Conservation (phyloP, 2,888 invertebrate species). For the Fragum sueziense region DNA sequence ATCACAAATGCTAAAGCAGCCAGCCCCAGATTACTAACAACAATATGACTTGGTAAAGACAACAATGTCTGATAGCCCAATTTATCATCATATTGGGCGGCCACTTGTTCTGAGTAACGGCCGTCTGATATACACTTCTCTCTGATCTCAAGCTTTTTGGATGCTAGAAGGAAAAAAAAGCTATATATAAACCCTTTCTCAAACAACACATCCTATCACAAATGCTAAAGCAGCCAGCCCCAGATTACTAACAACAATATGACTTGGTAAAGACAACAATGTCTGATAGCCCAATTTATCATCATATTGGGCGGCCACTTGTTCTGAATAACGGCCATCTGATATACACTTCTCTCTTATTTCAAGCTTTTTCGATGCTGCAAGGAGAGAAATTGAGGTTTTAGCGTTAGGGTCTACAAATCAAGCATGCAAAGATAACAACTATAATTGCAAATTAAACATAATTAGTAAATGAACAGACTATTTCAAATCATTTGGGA, state of each 20-base stretch:
- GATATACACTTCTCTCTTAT: constrained; percentile 35
- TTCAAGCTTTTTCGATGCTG: constrained; percentile 18
- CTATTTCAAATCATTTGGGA: too few species aligned
- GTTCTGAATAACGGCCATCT: constrained; percentile 18
- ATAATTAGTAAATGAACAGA: too few species aligned
- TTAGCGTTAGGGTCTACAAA: too few species aligned
- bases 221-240: constrained; percentile 33
- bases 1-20: constrained; percentile 36
- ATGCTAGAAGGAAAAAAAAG: too few species aligned
- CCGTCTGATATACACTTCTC: constrained; percentile 30
- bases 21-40: constrained; percentile 38
- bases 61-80: neutral
- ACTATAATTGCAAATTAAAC: too few species aligned
- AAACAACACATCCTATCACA: constrained; percentile 43
- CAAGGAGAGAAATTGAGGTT: too few species aligned
- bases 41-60: constrained; percentile 1
- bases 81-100: neutral
- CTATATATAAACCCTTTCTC: too few species aligned
- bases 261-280: neutral
- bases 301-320: neutral
- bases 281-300: neutral
- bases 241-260: constrained; percentile 35
- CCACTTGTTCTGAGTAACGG: constrained; percentile 12
- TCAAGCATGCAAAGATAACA: too few species aligned
- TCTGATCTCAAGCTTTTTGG: constrained; percentile 22